Base-by-base conservation (phyloP, 2,113 vertebrate genomes). In the Arothron firmamentum region DNA sequence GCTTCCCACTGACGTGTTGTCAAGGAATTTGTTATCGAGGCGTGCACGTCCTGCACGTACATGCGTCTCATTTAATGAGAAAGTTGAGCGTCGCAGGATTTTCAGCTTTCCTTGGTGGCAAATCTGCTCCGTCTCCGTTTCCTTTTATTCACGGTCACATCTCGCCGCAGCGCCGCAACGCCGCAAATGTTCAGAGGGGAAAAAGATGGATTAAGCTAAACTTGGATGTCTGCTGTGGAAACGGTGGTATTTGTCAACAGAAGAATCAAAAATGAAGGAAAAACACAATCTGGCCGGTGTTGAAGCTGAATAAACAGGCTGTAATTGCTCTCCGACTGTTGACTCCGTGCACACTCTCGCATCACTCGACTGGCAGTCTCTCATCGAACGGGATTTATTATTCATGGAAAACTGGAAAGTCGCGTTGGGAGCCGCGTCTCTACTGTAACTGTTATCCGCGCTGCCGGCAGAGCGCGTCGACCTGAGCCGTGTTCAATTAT, bases 361-460 rank as follows among this genome's bases (percentile, higher is more conserved):
- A 11, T 38, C 34, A 28, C 25, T 28, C 25, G 25, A 28, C 25
- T 28, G 25, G 25, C 4, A 28, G 2, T 7, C 25, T 28, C 25
- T 28, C 25, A 28, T 28, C 3, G 25, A 28, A 28, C 1, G 25
- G 25, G 25, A 38, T 38, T 38, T 38, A 38, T 38, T 38, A 38
- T 38, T 38, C 34, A 38, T 38, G 34, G 3, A 38, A 38, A 38
- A 10, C 34, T 38, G 34, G 34, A 38, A 38, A 9, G 34, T 12
- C n/a, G 50, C 23, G 56, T 74, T 17, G 42, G 69, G 18, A 63
- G 75, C 18, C 62, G 66, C 75, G 72, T 81, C 19, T 84, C 81
- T 76, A 63, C 70, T 20, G 28, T 68, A 56, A 57, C 57, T 52
- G 59, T 65, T 53, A 57, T 75, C 67, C 54, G 60, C 75, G 61